Percentiles rank a stretch among this genome's conserved stretches.
Evolutionary conservation across 2,888 invertebrate genomes (phyloP).

Genomic region (Drosophila nr. perissopoda): DNA sequence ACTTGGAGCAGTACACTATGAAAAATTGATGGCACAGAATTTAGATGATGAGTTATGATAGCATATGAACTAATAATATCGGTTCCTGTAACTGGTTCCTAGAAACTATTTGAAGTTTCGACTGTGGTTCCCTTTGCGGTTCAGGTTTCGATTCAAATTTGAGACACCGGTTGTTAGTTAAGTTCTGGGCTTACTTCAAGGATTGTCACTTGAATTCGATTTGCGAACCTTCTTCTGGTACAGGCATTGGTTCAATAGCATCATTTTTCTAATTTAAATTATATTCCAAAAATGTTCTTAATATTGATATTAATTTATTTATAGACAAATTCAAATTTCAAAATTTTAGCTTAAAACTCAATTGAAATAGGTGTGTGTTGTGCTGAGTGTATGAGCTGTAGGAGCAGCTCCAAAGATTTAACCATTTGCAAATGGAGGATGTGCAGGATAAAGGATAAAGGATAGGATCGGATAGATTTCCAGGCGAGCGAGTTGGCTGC

Average conservation of each 20-base stretch:
- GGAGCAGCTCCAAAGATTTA: slow-evolving; percentile 27
- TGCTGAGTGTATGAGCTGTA: background rate
- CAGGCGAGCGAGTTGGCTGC: slow-evolving; percentile 74
- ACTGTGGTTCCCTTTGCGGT: background rate
- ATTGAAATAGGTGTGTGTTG: background rate
- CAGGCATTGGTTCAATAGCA: background rate
- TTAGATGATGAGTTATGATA: background rate
- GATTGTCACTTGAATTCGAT: background rate
- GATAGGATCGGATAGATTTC: slow-evolving; percentile 45
- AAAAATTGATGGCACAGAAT: background rate
- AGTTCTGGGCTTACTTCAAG: no score
- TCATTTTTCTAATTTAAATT: background rate
- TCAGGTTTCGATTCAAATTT: no score
- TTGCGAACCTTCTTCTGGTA: background rate
- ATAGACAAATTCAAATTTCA: background rate
- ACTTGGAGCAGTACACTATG: background rate
- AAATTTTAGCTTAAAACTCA: background rate
- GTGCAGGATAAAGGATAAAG: background rate
- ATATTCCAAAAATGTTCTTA: background rate
- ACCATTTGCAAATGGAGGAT: slow-evolving; percentile 15
- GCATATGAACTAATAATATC: background rate
- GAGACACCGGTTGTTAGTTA: no score
- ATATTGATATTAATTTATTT: background rate
- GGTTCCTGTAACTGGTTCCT: background rate
- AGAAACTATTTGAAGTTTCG: background rate